Conservation (phyloP, 2,797 vertebrate genomes). For the Rousettus madagascariensis region DNA sequence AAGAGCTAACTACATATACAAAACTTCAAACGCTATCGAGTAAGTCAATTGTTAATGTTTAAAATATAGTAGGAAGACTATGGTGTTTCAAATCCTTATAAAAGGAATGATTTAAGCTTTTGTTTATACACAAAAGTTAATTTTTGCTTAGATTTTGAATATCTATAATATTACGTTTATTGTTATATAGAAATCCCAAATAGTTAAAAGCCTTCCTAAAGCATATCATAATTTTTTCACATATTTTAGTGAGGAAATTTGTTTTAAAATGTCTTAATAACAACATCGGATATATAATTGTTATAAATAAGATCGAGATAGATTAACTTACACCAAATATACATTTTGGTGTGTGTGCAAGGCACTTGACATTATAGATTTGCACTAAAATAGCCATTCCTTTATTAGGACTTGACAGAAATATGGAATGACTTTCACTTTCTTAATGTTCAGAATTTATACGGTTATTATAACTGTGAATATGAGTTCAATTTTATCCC, state of each 20-base stretch:
- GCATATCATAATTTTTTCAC: background rate
- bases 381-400: background rate
- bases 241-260: background rate
- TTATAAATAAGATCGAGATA: background rate
- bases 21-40: background rate
- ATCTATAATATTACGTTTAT: background rate
- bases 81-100: background rate
- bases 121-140: background rate
- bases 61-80: background rate
- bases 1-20: background rate
- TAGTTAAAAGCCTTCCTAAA: background rate
- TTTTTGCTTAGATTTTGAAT: background rate
- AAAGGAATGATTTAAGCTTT: background rate
- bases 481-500: background rate
- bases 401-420: background rate
- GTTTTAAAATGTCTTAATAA: background rate
- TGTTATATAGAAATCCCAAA: background rate
- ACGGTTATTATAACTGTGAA: background rate
- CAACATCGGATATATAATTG: background rate
- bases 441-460: background rate
- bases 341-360: background rate
- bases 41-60: background rate
- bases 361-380: background rate
- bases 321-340: background rate
- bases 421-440: background rate